phyloP scores from a whole-genome alignment of 2,113 vertebrate genomes.

The Xiphias gladius region DNA sequence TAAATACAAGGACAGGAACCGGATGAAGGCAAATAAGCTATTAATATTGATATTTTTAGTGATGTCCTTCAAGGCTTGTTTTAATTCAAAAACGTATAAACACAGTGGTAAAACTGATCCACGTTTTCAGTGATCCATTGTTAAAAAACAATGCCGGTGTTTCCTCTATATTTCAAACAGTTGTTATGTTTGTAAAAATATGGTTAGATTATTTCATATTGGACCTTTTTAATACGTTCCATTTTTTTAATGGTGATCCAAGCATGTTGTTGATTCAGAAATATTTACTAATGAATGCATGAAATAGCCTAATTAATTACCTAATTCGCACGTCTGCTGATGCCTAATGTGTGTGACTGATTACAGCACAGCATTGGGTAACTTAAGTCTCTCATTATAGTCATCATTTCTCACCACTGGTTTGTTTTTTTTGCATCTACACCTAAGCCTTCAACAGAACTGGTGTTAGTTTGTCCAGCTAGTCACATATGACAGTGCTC shows the following conservation, averaged over 20 bases:
- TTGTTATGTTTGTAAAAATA: background rate
- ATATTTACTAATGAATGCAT: slow-evolving; percentile 5
- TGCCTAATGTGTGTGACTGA: slow-evolving; percentile 5
- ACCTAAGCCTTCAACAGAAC: background rate
- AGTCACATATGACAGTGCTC: background rate
- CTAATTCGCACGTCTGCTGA: slow-evolving; percentile 25
- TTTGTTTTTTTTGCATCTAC: background rate
- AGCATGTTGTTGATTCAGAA: background rate
- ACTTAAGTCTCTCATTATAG: slow-evolving; percentile 13
- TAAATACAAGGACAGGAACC: too few relatives aligned
- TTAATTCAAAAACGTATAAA: too few relatives aligned
- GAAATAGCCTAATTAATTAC: background rate
- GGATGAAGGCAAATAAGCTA: too few relatives aligned
- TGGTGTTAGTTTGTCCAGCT: background rate
- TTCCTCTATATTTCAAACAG: too few relatives aligned
- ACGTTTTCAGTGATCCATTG: too few relatives aligned
- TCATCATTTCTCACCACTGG: background rate
- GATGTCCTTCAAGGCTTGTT: too few relatives aligned
- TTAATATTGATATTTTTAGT: too few relatives aligned
- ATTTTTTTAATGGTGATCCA: too few relatives aligned
- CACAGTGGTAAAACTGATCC: too few relatives aligned
- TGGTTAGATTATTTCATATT: too few relatives aligned
- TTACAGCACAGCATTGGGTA: slow-evolving; percentile 2
- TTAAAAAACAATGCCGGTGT: too few relatives aligned
- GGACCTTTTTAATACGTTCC: too few relatives aligned